These are phyloP conservation scores for Calonectris borealis DNA, from an alignment of 2,113 vertebrate species.

Conservation along the genomic window DNA sequence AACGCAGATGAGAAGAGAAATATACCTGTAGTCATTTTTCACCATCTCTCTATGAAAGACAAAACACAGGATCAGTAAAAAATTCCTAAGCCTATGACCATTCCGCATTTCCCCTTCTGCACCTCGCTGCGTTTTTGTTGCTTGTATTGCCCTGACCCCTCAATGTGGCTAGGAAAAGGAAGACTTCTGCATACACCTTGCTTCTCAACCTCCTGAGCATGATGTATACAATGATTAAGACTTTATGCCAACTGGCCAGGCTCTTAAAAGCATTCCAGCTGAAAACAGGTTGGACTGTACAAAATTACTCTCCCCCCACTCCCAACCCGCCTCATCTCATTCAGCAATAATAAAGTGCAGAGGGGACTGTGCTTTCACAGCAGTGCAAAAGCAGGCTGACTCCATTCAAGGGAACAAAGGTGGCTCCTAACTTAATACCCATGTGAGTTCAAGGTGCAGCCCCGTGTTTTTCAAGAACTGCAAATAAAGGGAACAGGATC, in stretches of 20 bases:
- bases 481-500: slow-evolving; percentile 48
- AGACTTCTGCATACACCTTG: neutral
- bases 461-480: neutral
- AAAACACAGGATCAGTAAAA: neutral
- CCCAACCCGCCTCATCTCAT: accelerated
- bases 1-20: neutral
- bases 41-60: neutral
- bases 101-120: neutral
- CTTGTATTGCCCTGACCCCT: neutral
- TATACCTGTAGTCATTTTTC: neutral
- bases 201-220: neutral
- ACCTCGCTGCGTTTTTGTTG: neutral
- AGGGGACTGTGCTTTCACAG: neutral
- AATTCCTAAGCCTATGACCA: neutral
- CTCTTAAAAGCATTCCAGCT: neutral
- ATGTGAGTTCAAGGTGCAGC: neutral
- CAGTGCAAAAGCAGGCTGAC: neutral
- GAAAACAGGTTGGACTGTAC: neutral
- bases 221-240: accelerated
- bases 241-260: neutral
- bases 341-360: neutral
- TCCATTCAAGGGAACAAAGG: neutral
- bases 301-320: accelerated
- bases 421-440: neutral
- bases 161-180: neutral